These are phyloP conservation scores for Nomada fucata DNA, from an alignment of 2,888 invertebrate species.

Conservation along the genomic window DNA sequence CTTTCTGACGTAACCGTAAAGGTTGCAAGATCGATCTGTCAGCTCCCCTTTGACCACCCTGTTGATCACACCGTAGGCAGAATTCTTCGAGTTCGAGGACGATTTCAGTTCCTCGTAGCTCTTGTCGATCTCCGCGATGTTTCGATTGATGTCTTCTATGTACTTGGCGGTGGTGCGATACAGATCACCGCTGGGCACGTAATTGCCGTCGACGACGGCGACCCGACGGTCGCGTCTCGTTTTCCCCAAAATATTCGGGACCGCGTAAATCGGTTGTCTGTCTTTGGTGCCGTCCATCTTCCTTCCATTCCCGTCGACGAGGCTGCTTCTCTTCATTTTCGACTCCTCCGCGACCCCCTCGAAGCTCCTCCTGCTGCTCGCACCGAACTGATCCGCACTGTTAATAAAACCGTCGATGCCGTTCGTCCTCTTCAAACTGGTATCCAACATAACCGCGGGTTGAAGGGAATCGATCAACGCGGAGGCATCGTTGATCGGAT, in stretches of 20 bases:
- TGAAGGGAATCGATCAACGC: neutral
- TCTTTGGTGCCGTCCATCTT: slow-evolving; percentile 40
- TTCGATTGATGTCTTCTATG: slow-evolving; percentile 81
- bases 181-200: slow-evolving; percentile 80
- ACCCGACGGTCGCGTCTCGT: slow-evolving; percentile 54
- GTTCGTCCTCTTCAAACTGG: neutral
- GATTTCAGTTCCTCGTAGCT: slow-evolving; percentile 77
- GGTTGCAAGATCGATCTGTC: slow-evolving; percentile 40
- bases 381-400: neutral
- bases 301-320: neutral
- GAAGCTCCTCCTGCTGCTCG: neutral
- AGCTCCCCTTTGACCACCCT: slow-evolving; percentile 69
- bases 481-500: neutral
- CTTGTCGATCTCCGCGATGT: slow-evolving; percentile 81
- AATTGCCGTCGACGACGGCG: slow-evolving; percentile 73
- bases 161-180: slow-evolving; percentile 79
- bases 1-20: slow-evolving; percentile 71
- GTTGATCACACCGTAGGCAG: slow-evolving; percentile 76
- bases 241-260: slow-evolving; percentile 69
- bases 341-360: neutral
- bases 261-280: slow-evolving; percentile 78
- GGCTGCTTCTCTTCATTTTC: neutral
- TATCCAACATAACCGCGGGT: neutral
- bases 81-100: slow-evolving; percentile 63
- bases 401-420: neutral